Percentiles rank a stretch among this genome's conserved stretches.
Conservation (phyloP, 2,113 vertebrate genomes). For the Maccullochella peelii region DNA sequence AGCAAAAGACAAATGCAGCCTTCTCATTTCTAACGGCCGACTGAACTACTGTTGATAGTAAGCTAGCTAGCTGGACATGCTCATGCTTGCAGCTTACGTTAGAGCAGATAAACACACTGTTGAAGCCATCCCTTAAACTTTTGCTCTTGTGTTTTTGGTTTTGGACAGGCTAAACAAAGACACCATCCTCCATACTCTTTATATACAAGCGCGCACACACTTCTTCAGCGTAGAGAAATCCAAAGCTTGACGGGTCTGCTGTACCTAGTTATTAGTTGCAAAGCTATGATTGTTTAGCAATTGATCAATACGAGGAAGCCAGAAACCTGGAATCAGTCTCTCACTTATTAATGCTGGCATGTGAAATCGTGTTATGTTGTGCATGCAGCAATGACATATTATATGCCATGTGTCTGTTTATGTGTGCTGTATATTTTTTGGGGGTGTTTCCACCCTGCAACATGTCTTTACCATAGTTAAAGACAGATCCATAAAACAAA, state of each 20-base stretch:
- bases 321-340: background rate
- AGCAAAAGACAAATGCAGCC: background rate
- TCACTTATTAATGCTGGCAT: background rate
- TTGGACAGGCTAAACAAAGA: background rate
- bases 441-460: background rate
- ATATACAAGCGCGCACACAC: background rate
- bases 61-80: background rate
- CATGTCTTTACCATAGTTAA: background rate
- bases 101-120: too few relatives aligned
- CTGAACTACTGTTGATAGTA: background rate
- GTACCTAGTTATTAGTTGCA: background rate
- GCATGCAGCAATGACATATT: background rate
- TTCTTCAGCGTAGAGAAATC: background rate
- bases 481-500: constrained; percentile 1
- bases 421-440: background rate
- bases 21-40: background rate
- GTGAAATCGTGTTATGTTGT: background rate
- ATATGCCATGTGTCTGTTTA: background rate
- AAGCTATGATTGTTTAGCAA: background rate
- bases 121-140: background rate
- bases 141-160: background rate
- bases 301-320: background rate
- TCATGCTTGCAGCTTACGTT: background rate
- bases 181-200: background rate
- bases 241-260: background rate